These are phyloP conservation scores for Catocala fraxini DNA, from an alignment of 2,888 invertebrate species.

Conservation along the genomic window DNA sequence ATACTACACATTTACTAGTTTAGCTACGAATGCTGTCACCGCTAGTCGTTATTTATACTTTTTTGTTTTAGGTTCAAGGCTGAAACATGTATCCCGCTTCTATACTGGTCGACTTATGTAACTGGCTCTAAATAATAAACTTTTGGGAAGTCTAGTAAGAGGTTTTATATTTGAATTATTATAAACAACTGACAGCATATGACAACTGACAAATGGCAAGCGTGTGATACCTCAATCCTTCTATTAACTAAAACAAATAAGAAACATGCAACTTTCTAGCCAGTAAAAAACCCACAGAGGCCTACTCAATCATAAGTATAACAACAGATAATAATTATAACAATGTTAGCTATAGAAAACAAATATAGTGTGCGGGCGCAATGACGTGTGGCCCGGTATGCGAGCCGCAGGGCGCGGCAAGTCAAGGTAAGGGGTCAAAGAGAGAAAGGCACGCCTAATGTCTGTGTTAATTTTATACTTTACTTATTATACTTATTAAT, in stretches of 20 bases:
- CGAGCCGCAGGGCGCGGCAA: conserved; percentile 80
- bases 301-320: conserved; percentile 43
- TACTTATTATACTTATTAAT: conserved; percentile 44
- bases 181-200: no score
- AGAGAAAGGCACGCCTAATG: conserved; percentile 81
- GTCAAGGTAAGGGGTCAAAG: conserved; percentile 84
- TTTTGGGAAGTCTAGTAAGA: no score
- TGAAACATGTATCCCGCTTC: no score
- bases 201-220: neutral
- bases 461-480: conserved; percentile 72
- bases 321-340: conserved; percentile 54
- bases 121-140: no score
- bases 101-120: no score
- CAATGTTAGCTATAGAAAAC: conserved; percentile 57
- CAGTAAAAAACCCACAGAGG: conserved; percentile 17
- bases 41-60: no score
- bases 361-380: conserved; percentile 52
- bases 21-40: no score
- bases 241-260: conserved; percentile 6
- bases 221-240: neutral
- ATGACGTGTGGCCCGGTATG: conserved; percentile 77
- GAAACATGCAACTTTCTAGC: conserved; percentile 13
- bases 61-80: no score
- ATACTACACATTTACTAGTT: no score
- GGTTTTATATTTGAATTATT: no score